Evolutionary conservation across 2,888 invertebrate genomes (phyloP), one percentile per base, ranked within the genome.

Genomic region (Eumerus sabulonum): DNA sequence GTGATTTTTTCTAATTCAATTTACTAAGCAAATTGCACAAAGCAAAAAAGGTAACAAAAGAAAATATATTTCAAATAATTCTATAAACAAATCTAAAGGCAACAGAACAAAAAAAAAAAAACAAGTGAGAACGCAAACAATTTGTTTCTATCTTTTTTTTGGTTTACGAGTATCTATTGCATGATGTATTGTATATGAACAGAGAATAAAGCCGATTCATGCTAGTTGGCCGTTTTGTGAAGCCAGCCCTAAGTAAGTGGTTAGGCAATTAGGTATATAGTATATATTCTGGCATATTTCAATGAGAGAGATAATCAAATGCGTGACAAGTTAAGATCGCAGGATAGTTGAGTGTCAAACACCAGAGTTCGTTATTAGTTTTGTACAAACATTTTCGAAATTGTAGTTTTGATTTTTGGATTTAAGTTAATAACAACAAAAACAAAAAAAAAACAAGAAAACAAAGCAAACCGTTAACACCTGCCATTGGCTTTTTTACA

Each of bases 401-500:
- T 48, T 63, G 60, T 35, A 62, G 53, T 42, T 36, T 71, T 27
- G 11, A 14, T 50, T 57, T 16, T 35, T 27, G 48, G 17, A 66
- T 73, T 57, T 77, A 27, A 27, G 27, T 12, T 72, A 56, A 62
- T 35, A 40, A 59, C 82, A 77, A 81, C 83, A 83, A 59, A 83
- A n/a, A n/a, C n/a, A n/a, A n/a, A n/a, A n/a, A n/a, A n/a, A n/a
- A n/a, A n/a, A n/a, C n/a, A n/a, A n/a, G n/a, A n/a, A n/a, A n/a
- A n/a, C n/a, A 63, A 63, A 60, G 66, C 44, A 77, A 83, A 71
- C 73, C 67, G 67, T 77, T 77, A 79, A 83, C 84, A 83, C 76
- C 84, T 87, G 86, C 85, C 86, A 84, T 87, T 88, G 87, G 87
- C 86, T 87, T 85, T 85, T 84, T 66, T 64, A 57, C 48, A n/a